Conservation (phyloP, 1,140 invertebrate genomes). For the Aphelinus atriplicis region DNA sequence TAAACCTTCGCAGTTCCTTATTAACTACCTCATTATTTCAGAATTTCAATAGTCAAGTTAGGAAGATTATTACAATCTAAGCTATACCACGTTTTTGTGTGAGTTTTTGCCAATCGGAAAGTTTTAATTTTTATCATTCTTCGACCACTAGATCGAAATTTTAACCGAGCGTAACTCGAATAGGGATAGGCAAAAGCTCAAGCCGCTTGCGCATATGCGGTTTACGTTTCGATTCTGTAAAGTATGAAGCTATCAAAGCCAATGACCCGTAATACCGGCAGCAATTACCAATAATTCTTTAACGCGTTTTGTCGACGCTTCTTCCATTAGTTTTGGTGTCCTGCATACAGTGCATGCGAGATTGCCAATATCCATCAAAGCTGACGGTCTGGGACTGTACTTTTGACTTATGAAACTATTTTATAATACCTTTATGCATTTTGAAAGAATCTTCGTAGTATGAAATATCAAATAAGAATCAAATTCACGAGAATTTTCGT, state of each 20-base stretch:
- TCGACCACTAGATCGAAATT: slow-evolving; percentile 11
- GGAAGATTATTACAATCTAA: no score
- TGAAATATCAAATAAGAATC: no score
- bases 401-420: not conserved
- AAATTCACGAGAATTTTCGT: no score
- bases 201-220: slow-evolving; percentile 45
- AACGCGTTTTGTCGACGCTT: slow-evolving; percentile 51
- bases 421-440: no score
- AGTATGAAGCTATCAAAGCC: slow-evolving; percentile 65
- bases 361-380: slow-evolving; percentile 24
- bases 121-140: no score
- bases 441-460: no score
- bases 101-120: no score
- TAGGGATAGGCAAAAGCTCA: not conserved
- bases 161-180: slow-evolving; percentile 11
- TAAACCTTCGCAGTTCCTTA: no score
- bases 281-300: slow-evolving; percentile 65
- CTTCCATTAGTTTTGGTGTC: slow-evolving; percentile 38
- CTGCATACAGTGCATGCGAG: not conserved
- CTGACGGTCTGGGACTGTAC: slow-evolving; percentile 21
- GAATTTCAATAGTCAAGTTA: no score
- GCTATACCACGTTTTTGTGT: no score
- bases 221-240: slow-evolving; percentile 61
- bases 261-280: slow-evolving; percentile 60
- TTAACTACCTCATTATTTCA: no score